A percentile compares a stretch with the other conserved stretches of the same genome.
Conservation (phyloP, 2,113 vertebrate genomes). For the Leptosomus discolor region DNA sequence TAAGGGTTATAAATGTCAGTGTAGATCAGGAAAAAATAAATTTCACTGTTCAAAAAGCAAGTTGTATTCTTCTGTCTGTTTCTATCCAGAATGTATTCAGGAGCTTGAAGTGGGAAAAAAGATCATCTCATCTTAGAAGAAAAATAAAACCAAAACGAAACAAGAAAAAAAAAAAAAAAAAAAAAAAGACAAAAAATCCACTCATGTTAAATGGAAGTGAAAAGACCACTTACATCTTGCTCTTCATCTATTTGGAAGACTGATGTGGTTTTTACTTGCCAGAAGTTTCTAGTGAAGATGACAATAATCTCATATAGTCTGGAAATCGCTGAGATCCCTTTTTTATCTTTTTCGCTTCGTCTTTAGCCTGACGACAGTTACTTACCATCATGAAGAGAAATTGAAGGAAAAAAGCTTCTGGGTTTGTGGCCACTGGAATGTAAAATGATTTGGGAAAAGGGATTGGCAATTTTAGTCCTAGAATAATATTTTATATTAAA, state of each 20-base stretch:
- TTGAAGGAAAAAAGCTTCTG: neutral
- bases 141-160: slow-evolving; percentile 8
- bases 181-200: neutral
- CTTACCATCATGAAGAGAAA: neutral
- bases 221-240: slow-evolving; percentile 3
- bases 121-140: neutral
- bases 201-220: neutral
- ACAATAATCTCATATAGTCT: neutral
- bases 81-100: neutral
- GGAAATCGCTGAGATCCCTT: neutral
- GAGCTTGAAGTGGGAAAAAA: neutral
- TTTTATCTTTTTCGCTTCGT: neutral
- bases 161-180: neutral
- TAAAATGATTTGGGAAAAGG: neutral
- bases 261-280: neutral
- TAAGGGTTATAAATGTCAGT: slow-evolving; percentile 13
- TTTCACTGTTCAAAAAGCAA: neutral
- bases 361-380: neutral
- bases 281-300: neutral
- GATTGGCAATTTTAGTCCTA: neutral
- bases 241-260: neutral
- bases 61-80: neutral
- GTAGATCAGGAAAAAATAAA: slow-evolving; percentile 5
- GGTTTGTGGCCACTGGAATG: neutral
- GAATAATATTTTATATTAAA: neutral